These are phyloP conservation scores for Pelecanoides urinatrix DNA, from an alignment of 2,113 vertebrate species.

Conservation along the genomic window DNA sequence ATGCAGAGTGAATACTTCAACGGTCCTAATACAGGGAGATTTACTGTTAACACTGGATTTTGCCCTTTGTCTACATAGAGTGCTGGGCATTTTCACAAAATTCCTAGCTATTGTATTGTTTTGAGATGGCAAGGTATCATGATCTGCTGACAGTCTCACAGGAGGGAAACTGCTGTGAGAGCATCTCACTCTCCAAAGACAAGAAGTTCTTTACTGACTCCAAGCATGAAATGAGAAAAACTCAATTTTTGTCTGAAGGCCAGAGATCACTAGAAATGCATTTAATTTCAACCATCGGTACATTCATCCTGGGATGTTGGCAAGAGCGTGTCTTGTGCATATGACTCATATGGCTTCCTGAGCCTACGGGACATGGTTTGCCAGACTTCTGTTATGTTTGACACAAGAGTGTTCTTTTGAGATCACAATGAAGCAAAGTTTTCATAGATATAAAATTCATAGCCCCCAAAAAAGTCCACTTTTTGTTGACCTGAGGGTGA, in stretches of 20 bases:
- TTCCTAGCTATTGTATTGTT: background rate
- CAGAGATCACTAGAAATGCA: background rate
- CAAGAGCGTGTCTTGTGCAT: background rate
- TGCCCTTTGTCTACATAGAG: background rate
- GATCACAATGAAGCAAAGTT: background rate
- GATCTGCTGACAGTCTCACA: background rate
- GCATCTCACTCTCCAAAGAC: background rate
- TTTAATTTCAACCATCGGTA: background rate
- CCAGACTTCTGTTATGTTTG: background rate
- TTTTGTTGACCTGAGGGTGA: background rate
- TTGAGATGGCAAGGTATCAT: background rate
- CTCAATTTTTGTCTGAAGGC: background rate
- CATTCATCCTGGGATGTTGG: background rate
- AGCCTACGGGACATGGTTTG: slow-evolving; percentile 10
- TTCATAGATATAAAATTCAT: background rate
- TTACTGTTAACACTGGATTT: background rate
- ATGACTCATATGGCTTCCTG: slow-evolving; percentile 1
- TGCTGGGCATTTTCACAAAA: background rate
- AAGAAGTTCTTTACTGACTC: background rate
- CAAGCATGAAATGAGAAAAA: background rate
- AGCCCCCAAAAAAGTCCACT: background rate
- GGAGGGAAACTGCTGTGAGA: background rate
- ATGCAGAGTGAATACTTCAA: background rate
- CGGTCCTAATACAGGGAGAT: background rate
- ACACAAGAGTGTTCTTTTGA: background rate